Percentiles rank a stretch among this genome's conserved stretches.
These are phyloP conservation scores for Yponomeuta malinellus DNA, from an alignment of 2,888 invertebrate species.

Conservation along the genomic window DNA sequence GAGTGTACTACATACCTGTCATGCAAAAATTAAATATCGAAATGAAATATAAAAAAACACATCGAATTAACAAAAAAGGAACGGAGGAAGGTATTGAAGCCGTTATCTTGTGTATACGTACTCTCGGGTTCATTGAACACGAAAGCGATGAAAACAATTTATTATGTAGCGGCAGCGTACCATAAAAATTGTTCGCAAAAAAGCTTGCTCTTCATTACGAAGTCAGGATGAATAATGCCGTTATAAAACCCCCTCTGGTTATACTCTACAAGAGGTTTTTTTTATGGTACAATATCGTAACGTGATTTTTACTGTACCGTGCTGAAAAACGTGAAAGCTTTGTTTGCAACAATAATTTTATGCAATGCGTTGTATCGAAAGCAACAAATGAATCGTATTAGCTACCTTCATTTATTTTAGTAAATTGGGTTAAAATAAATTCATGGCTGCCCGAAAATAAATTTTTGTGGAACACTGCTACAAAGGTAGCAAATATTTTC, in stretches of 20 bases:
- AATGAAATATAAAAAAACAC: no score
- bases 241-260: slow-evolving; percentile 7
- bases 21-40: no score
- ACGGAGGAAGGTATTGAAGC: no score
- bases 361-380: not conserved
- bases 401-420: no score
- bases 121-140: not conserved
- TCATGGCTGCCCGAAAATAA: no score
- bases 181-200: not conserved
- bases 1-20: no score
- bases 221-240: slow-evolving; percentile 5
- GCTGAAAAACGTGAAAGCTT: slow-evolving; percentile 3
- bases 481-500: no score
- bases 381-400: no score
- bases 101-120: no score
- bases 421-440: no score
- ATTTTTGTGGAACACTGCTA: no score
- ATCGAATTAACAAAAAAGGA: no score
- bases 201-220: slow-evolving; percentile 3
- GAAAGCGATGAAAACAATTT: not conserved
- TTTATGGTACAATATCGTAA: not conserved
- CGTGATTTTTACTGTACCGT: not conserved
- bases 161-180: not conserved
- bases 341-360: not conserved
- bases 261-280: not conserved